Conservation (phyloP, 2,888 invertebrate species). For the Hypena proboscidalis region DNA sequence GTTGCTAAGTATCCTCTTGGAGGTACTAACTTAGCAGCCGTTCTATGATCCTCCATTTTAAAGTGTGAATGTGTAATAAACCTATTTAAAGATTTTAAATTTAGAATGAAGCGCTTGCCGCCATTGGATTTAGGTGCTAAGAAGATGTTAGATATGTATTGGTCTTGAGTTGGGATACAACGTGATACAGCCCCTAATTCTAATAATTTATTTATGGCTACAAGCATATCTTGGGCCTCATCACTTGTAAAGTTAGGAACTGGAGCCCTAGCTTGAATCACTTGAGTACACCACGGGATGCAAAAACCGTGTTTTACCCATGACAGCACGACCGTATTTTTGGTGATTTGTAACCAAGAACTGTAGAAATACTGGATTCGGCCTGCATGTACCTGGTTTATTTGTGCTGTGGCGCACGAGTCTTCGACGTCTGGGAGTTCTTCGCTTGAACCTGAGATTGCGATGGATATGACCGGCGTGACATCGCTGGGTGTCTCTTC, state of each 20-base stretch:
- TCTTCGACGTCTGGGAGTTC: not conserved
- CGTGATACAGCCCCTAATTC: slow-evolving; percentile 26
- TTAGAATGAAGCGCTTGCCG: slow-evolving; percentile 26
- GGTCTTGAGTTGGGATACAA: slow-evolving; percentile 17
- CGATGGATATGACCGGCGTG: not conserved
- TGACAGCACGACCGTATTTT: not conserved
- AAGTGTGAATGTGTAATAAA: slow-evolving; percentile 28
- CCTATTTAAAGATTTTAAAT: slow-evolving; percentile 32
- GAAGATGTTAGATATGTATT: slow-evolving; percentile 32
- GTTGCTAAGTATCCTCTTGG: slow-evolving; percentile 21
- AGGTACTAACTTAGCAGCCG: slow-evolving; percentile 23
- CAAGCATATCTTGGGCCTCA: slow-evolving; percentile 13
- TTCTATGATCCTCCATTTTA: slow-evolving; percentile 41
- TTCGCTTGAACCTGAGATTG: not conserved
- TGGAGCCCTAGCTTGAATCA: not conserved
- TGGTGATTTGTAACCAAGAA: slow-evolving; percentile 6
- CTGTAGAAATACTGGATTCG: slow-evolving; percentile 1
- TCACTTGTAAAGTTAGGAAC: not conserved
- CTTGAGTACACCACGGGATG: slow-evolving; percentile 2
- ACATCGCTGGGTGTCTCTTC: not conserved
- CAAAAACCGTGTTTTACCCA: slow-evolving; percentile 7
- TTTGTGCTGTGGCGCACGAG: slow-evolving; percentile 5
- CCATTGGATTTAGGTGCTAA: slow-evolving; percentile 32
- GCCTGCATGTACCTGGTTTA: slow-evolving; percentile 14
- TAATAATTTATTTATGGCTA: slow-evolving; percentile 26